These are phyloP conservation scores for Drosophila tropicalis DNA, from an alignment of 1,140 invertebrate species.

Conservation along the genomic window DNA sequence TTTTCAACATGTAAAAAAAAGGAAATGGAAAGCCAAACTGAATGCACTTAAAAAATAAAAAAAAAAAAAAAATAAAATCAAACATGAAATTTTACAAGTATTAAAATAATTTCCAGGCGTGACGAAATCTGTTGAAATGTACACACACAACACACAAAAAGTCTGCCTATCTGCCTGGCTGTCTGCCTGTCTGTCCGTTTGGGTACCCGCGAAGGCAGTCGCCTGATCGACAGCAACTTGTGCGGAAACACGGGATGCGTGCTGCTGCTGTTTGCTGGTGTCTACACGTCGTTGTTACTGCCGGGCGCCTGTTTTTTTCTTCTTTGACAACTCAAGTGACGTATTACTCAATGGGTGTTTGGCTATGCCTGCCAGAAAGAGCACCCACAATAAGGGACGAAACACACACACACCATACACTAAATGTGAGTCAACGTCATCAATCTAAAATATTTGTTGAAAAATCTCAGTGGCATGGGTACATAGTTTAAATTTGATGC, in stretches of 20 bases:
- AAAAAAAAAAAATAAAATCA: constrained; percentile 5
- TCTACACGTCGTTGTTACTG: constrained; percentile 62
- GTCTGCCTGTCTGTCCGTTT: neutral
- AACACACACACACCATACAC: constrained; percentile 24
- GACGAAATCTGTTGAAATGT: constrained; percentile 74
- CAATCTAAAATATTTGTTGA: constrained; percentile 66
- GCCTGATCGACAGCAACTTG: constrained; percentile 76
- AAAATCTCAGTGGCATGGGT: constrained; percentile 55
- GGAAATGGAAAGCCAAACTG: constrained; percentile 17
- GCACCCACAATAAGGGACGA: constrained; percentile 28
- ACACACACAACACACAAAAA: constrained; percentile 39
- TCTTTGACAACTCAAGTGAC: constrained; percentile 75
- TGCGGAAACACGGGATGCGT: constrained; percentile 64
- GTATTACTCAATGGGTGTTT: constrained; percentile 67
- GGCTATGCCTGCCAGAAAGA: constrained; percentile 62
- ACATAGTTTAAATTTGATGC: constrained; percentile 65
- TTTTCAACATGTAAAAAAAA: constrained; percentile 40
- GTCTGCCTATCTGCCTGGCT: too few species aligned
- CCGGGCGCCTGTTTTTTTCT: constrained; percentile 43
- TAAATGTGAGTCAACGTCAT: constrained; percentile 47
- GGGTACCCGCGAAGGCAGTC: constrained; percentile 40
- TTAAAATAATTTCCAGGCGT: constrained; percentile 64
- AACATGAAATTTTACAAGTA: constrained; percentile 47
- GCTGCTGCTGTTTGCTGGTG: constrained; percentile 22
- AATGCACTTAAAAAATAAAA: constrained; percentile 41